These are phyloP conservation scores for Meloe dianella DNA, from an alignment of 2,888 invertebrate genomes.

Conservation along the genomic window DNA sequence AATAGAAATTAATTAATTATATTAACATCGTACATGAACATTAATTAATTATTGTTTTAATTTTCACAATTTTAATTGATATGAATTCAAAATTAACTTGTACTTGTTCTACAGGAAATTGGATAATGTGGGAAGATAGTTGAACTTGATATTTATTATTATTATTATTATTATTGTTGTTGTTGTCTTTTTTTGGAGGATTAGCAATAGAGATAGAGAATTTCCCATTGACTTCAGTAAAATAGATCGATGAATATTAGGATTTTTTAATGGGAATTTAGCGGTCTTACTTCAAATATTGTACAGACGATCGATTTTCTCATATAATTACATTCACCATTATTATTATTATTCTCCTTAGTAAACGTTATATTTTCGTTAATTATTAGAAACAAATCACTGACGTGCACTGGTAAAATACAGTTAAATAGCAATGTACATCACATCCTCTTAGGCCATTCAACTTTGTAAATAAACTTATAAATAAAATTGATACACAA, in stretches of 20 bases:
- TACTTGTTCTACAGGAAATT: slow-evolving; percentile 10
- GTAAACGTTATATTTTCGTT: too few relatives aligned
- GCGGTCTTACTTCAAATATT: background rate
- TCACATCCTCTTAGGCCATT: slow-evolving; percentile 43
- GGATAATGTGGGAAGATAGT: slow-evolving; percentile 10
- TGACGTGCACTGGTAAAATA: slow-evolving; percentile 30
- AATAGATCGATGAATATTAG: background rate
- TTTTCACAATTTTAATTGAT: slow-evolving; percentile 1
- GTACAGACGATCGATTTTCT: background rate
- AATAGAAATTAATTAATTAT: too few relatives aligned
- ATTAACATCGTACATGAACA: too few relatives aligned
- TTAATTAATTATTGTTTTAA: background rate
- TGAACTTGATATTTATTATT: background rate
- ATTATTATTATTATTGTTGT: background rate
- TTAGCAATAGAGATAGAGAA: too few relatives aligned
- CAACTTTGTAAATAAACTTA: slow-evolving; percentile 46
- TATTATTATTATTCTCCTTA: background rate
- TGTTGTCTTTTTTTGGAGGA: too few relatives aligned
- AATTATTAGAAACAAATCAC: slow-evolving; percentile 18
- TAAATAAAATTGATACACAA: slow-evolving; percentile 26
- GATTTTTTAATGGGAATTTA: background rate
- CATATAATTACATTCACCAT: background rate
- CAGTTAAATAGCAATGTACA: slow-evolving; percentile 35
- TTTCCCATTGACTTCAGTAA: background rate
- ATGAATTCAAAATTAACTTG: slow-evolving; percentile 9